Base-by-base conservation (phyloP, 2,797 vertebrate species). In the Clarias platycephalus region DNA sequence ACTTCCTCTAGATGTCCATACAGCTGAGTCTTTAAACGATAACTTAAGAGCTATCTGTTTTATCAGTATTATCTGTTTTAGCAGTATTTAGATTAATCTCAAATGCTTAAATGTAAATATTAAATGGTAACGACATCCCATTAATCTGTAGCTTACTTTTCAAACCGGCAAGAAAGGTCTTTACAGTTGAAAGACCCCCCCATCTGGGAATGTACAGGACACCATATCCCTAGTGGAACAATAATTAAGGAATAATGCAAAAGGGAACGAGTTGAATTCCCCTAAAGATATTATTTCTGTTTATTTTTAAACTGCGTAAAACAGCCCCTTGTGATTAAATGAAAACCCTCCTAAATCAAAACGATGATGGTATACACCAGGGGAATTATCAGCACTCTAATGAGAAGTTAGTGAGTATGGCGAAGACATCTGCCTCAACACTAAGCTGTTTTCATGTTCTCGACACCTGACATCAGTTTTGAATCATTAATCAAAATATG, bases 161-260 rank as follows among this genome's bases (percentile, higher is more conserved):
- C 57, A 80, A 8, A 26, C 13, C n/a, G 28, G 5, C 40, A n/a
- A 84, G 49, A 72, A 57, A 40, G n/a, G n/a, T n/a, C n/a, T n/a
- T n/a, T 31, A 22, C 49, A 31, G 79, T 24, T 57, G 34, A 26
- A 84, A 26, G 10, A 16, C 62, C 18, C 5, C 1, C 44, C 40
- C 4, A n/a, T 62, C 20, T 63, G 12, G 31, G n/a, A 53, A 64
- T 66, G 15, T 60, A 40, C 2, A 81, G 7, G 58, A 26, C 22
- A 40, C 37, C 24, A 63, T 13, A 15, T 40, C 57, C 37, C 15
- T 28, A 44, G 22, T 40, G 31, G 0, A 78, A 24, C 22, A 40
- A 78, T 62, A 40, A 24, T 16, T 58, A 66, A 53, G 20, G 31
- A 72, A 78, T 37, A 86, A 80, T 26, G 15, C 60, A 86, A 80